phyloP scores from a whole-genome alignment of 2,888 invertebrate genomes.

The Linnaemya tessellans region DNA sequence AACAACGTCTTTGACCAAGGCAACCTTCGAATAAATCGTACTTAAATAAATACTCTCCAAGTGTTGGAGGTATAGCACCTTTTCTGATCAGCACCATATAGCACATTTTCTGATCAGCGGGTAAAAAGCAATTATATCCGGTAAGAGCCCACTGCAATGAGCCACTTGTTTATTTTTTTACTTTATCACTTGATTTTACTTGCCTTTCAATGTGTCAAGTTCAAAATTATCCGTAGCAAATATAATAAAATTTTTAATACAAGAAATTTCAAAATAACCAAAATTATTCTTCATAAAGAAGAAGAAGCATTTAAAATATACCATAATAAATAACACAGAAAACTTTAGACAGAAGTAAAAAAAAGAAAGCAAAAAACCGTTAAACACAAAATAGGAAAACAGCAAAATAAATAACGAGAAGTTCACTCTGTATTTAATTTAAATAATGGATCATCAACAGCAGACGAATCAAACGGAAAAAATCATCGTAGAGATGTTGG shows the following conservation, averaged over 20 bases:
- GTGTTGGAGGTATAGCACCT: too few relatives aligned
- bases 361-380: slow-evolving; percentile 34
- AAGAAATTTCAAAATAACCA: slow-evolving; percentile 11
- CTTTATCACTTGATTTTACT: slow-evolving; percentile 2
- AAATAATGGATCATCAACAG: slow-evolving; percentile 57
- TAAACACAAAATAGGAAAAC: slow-evolving; percentile 31
- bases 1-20: too few relatives aligned
- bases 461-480: slow-evolving; percentile 74
- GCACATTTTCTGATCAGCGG: too few relatives aligned
- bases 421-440: slow-evolving; percentile 8
- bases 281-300: not conserved
- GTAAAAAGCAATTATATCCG: too few relatives aligned
- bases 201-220: slow-evolving; percentile 32
- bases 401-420: slow-evolving; percentile 12
- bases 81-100: too few relatives aligned
- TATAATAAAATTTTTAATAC: not conserved
- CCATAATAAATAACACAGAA: slow-evolving; percentile 1
- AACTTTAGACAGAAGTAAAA: slow-evolving; percentile 4
- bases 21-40: too few relatives aligned
- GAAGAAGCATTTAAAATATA: not conserved
- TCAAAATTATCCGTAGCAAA: slow-evolving; percentile 3
- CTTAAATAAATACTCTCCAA: too few relatives aligned
- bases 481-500: slow-evolving; percentile 74
- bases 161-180: slow-evolving; percentile 32
- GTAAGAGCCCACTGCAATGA: not conserved